Evolutionary conservation across 2,797 vertebrate genomes (phyloP), one percentile per base, ranked within the genome.

Genomic region (Ispidina lecontei): DNA sequence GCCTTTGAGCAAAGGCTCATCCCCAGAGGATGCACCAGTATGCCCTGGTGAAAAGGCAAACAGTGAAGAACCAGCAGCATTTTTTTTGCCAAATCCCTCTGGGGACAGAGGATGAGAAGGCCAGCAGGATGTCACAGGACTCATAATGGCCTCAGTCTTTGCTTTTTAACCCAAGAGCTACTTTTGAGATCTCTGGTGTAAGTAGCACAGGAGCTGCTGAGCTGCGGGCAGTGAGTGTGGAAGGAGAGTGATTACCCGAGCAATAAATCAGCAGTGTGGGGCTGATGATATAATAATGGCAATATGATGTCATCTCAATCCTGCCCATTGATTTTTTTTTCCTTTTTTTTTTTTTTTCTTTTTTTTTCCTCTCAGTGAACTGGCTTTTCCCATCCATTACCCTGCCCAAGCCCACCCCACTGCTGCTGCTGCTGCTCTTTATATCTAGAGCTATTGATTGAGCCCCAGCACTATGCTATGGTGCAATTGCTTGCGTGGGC

Each of bases 221-320:
- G 56, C 28, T 0, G 10, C 55, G 69, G 55, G 11, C 33, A 63
- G 56, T 0, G 19, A n/a, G 39, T 23, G 23, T 9, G 7, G 47
- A 29, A 69, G 49, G 70, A 81, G 85, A 89, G 56, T 29, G 46
- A 91, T 91, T 70, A 70, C 13, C 60, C 8, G 1, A 44, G 82
- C 1, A 2, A 85, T 92, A 91, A 94, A 93, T 93, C 92, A 72
- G 29, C 23, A 28, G 70, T 3, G 3, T 2, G 2, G 29, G n/a
- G 47, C 51, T 78, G 91, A 89, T 91, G 94, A 93, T 78, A 63
- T 69, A 92, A 81, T 81, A 91, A 89, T 78, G 69, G 73, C 0
- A 18, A 67, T 63, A 28, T 95, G 92, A 96, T 87, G 91, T 87
- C 91, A 95, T 83, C 82, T 60, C 69, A 72, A 39, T 47, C 65